phyloP scores from a whole-genome alignment of 2,797 vertebrate genomes.

The Ateles fusciceps region DNA sequence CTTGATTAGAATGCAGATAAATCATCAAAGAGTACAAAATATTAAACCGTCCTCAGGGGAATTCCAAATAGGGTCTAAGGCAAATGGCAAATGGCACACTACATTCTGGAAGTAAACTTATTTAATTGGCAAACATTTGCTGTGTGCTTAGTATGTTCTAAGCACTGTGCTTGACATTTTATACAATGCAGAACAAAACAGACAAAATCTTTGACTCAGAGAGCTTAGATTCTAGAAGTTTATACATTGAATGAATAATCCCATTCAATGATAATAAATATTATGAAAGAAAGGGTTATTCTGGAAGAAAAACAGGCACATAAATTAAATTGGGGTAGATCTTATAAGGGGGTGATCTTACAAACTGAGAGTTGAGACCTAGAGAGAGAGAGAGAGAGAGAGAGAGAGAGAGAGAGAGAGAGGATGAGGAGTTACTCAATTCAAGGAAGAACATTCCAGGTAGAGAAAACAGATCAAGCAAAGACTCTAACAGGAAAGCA shows the following conservation, averaged over 20 bases:
- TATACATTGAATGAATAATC: neutral
- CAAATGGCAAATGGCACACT: neutral
- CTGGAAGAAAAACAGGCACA: neutral
- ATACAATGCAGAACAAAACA: neutral
- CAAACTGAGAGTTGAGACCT: neutral
- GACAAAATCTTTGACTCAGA: neutral
- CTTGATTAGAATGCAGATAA: neutral
- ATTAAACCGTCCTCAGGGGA: neutral
- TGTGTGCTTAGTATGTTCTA: neutral
- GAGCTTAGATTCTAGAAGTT: conserved; percentile 21
- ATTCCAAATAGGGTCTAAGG: neutral
- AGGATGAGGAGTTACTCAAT: neutral
- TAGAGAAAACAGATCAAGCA: neutral
- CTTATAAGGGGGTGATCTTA: neutral
- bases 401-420: no score
- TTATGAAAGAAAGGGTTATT: conserved; percentile 30
- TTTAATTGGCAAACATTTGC: neutral
- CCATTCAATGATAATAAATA: neutral
- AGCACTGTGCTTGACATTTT: neutral
- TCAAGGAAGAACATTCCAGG: neutral
- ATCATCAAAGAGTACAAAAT: conserved; percentile 6
- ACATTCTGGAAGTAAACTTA: neutral
- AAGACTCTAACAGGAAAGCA: neutral
- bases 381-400: neutral
- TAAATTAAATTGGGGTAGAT: neutral